A percentile compares a stretch with the other conserved stretches of the same genome.
These are phyloP conservation scores for Florisuga fusca DNA, from an alignment of 2,797 vertebrate genomes.

Conservation along the genomic window DNA sequence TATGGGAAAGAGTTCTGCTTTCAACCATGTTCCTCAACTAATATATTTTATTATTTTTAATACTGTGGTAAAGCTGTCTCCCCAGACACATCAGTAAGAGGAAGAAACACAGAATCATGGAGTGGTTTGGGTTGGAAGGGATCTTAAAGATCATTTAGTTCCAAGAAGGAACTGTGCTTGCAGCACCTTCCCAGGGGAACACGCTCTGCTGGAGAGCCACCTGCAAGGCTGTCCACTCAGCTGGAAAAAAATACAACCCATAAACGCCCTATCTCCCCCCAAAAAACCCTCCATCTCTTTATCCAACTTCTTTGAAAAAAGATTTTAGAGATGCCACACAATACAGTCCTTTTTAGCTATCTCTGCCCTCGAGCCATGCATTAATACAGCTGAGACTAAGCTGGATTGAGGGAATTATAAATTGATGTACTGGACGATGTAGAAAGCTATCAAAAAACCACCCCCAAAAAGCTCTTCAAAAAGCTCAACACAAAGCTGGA, in stretches of 20 bases:
- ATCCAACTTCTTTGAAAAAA: background rate
- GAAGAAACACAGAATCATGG: background rate
- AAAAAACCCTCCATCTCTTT: background rate
- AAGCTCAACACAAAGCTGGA: background rate
- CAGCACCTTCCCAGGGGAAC: background rate
- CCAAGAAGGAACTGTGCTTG: background rate
- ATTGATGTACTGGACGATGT: background rate
- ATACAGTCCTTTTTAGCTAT: constrained; percentile 20
- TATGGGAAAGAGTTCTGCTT: background rate
- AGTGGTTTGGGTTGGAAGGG: too few relatives aligned
- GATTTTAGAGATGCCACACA: constrained; percentile 32
- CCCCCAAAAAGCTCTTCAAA: background rate
- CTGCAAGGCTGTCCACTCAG: background rate
- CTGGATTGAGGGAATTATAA: constrained; percentile 33
- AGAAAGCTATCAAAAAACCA: background rate
- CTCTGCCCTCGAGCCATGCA: background rate
- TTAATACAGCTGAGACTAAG: constrained; percentile 20
- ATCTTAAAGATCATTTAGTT: too few relatives aligned
- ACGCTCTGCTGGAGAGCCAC: background rate
- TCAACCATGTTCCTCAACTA: background rate
- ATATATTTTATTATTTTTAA: background rate
- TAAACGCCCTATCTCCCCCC: fast-evolving
- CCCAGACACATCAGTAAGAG: background rate
- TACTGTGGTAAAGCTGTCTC: background rate
- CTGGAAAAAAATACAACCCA: background rate